Evolutionary conservation across 2,113 vertebrate species (phyloP).

Genomic region (Rafetus swinhoei): DNA sequence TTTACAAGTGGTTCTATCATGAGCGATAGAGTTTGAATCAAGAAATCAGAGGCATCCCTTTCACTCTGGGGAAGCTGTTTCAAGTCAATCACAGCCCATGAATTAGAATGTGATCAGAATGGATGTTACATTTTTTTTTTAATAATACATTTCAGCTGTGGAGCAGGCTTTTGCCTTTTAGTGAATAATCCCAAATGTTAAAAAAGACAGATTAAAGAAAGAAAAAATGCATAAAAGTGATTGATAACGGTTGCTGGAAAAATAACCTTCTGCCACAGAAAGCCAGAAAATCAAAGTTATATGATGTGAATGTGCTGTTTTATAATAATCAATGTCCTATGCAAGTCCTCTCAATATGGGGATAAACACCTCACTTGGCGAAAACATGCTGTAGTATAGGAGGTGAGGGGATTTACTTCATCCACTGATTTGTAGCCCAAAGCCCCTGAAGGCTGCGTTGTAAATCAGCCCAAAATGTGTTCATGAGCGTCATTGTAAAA

Average conservation of each 20-base stretch:
- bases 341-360: neutral
- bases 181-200: constrained; percentile 30
- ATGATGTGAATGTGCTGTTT: neutral
- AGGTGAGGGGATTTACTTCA: constrained; percentile 2
- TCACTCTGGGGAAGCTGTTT: constrained; percentile 13
- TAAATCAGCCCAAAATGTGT: neutral
- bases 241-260: neutral
- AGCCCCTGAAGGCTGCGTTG: neutral
- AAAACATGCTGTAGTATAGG: neutral
- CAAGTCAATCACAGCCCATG: neutral
- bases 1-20: constrained; percentile 29
- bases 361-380: neutral
- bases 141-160: constrained; percentile 22
- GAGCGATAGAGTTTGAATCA: constrained; percentile 17
- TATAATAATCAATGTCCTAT: constrained; percentile 9
- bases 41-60: constrained; percentile 32
- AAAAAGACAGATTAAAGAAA: neutral
- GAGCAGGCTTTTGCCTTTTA: neutral
- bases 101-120: neutral
- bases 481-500: constrained; percentile 24
- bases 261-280: neutral
- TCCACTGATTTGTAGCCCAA: neutral
- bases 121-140: neutral
- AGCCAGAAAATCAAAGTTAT: neutral
- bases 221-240: neutral